A percentile compares a stretch with the other conserved stretches of the same genome.
Conservation (phyloP, 2,888 invertebrate species). For the Lasioglossum marginatum region DNA sequence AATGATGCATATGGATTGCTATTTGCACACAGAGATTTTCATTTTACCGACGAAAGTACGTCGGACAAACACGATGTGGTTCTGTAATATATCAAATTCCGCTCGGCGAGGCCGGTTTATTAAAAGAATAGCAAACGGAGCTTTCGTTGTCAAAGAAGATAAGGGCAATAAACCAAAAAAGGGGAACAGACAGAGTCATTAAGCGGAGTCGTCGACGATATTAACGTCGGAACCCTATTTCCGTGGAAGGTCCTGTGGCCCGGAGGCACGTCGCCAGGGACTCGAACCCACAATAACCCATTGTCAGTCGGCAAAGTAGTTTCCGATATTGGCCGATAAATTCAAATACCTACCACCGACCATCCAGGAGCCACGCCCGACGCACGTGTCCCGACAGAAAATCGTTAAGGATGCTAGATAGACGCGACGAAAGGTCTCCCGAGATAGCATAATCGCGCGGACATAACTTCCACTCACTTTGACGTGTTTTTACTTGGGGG, state of each 20-base stretch:
- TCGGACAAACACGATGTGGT: not conserved
- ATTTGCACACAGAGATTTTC: not conserved
- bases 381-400: constrained; percentile 76
- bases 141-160: not conserved
- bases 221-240: constrained; percentile 37
- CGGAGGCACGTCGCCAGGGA: constrained; percentile 32
- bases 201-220: constrained; percentile 20
- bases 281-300: constrained; percentile 68
- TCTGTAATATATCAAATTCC: not conserved
- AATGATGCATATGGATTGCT: not conserved
- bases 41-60: not conserved
- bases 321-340: constrained; percentile 79
- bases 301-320: constrained; percentile 76
- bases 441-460: constrained; percentile 52
- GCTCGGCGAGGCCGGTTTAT: not conserved
- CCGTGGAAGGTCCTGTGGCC: not conserved
- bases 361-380: constrained; percentile 64
- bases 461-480: not conserved
- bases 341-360: constrained; percentile 73
- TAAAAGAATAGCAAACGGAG: not conserved
- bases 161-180: not conserved
- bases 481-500: constrained; percentile 1
- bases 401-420: constrained; percentile 76
- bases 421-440: constrained; percentile 45
- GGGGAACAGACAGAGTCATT: not conserved